A percentile compares a stretch with the other conserved stretches of the same genome.
Conservation (phyloP, 1,140 invertebrate species). For the Aporrectodea caliginosa region DNA sequence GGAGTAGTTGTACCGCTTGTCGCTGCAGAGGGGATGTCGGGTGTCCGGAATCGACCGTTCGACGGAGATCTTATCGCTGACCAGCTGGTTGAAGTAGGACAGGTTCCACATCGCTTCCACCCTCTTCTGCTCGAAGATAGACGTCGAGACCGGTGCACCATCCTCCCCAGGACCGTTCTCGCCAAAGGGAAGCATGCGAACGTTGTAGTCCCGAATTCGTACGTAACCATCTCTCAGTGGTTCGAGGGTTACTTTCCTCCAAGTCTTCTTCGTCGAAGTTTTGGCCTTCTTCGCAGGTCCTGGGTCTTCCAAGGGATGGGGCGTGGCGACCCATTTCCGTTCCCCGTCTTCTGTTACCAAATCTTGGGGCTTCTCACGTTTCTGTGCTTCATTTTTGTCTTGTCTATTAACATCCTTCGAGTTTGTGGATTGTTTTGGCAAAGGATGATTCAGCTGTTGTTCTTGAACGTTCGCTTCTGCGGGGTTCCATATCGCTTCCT, state of each 20-base stretch:
- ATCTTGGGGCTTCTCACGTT: too few relatives aligned
- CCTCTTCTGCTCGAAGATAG: background rate
- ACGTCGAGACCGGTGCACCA: background rate
- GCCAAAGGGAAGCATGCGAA: background rate
- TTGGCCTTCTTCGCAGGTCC: background rate
- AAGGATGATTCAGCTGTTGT: too few relatives aligned
- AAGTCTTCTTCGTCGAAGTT: background rate
- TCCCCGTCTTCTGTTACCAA: too few relatives aligned
- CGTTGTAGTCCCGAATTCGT: background rate
- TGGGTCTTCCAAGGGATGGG: background rate
- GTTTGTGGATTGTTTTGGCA: too few relatives aligned
- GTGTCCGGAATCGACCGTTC: slow-evolving; percentile 87
- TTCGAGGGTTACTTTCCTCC: too few relatives aligned
- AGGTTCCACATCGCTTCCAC: background rate
- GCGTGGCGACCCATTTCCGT: too few relatives aligned
- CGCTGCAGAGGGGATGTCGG: slow-evolving; percentile 60
- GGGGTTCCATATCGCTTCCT: too few relatives aligned
- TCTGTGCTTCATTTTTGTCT: too few relatives aligned
- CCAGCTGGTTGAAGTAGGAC: slow-evolving; percentile 86
- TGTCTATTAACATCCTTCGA: too few relatives aligned
- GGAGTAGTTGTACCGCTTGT: background rate
- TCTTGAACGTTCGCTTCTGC: too few relatives aligned
- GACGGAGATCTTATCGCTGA: slow-evolving; percentile 92
- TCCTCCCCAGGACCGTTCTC: background rate
- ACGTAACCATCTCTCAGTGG: background rate